Evolutionary conservation across 2,797 vertebrate species (phyloP).

Genomic region (Sebastes steindachneri): DNA sequence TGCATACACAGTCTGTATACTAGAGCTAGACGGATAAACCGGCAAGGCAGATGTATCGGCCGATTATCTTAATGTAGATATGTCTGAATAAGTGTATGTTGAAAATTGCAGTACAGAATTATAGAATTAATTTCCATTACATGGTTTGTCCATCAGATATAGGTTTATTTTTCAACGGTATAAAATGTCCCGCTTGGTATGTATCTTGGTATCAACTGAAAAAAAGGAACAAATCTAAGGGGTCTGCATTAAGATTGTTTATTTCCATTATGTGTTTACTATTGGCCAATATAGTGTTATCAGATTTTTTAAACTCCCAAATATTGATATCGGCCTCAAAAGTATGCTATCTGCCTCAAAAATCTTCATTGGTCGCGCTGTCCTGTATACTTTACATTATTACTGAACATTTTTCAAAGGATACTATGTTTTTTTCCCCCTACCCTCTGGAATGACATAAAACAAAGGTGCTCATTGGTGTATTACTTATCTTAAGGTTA

Average conservation of each 20-base stretch:
- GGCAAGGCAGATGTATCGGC: too few relatives aligned
- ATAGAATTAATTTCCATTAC: not conserved
- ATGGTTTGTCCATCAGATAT: not conserved
- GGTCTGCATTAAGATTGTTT: too few relatives aligned
- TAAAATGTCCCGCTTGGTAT: too few relatives aligned
- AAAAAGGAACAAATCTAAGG: too few relatives aligned
- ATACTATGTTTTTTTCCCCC: not conserved
- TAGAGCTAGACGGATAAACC: not conserved
- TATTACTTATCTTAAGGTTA: not conserved
- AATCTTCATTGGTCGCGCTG: accelerated
- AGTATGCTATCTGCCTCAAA: not conserved
- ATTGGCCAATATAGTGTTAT: too few relatives aligned
- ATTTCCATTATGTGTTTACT: too few relatives aligned
- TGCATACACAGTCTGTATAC: not conserved
- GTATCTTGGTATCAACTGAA: too few relatives aligned
- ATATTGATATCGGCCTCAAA: not conserved
- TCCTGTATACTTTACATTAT: not conserved
- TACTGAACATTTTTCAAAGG: not conserved
- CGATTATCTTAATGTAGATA: too few relatives aligned
- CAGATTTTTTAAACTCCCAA: too few relatives aligned
- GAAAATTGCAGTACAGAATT: too few relatives aligned
- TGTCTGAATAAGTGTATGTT: not conserved
- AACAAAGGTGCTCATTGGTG: not conserved
- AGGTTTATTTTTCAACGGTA: too few relatives aligned
- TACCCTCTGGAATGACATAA: not conserved